Evolutionary conservation across 2,888 invertebrate species (phyloP).

Genomic region (Drosophila falleni): DNA sequence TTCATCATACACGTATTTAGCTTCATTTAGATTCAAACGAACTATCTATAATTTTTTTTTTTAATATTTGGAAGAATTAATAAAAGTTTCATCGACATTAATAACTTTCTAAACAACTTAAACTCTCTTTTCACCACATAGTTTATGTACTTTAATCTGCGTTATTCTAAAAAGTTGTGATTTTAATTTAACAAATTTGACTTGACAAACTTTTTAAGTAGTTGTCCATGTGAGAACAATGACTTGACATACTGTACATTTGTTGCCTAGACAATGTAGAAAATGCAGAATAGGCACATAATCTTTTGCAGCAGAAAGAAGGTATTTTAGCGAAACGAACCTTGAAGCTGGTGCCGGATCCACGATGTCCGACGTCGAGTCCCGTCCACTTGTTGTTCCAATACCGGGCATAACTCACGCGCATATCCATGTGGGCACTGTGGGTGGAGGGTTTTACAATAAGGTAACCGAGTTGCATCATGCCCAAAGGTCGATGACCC

Average conservation of each 20-base stretch:
- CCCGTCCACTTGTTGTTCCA: constrained; percentile 95
- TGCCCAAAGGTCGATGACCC: constrained; percentile 94
- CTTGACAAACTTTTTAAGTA: too few species aligned
- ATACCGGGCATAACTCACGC: constrained; percentile 92
- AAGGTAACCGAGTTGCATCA: constrained; percentile 89
- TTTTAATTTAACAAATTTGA: too few species aligned
- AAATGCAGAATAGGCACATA: background rate
- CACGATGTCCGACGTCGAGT: constrained; percentile 97
- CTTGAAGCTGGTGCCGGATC: constrained; percentile 96
- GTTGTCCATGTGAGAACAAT: background rate
- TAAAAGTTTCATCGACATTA: constrained; percentile 8
- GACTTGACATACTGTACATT: background rate
- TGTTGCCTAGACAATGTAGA: background rate
- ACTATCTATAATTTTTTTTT: constrained; percentile 6
- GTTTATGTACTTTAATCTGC: constrained; percentile 1
- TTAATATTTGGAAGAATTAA: background rate
- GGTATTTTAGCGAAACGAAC: constrained; percentile 12
- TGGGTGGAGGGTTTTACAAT: constrained; percentile 82
- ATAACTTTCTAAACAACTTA: background rate
- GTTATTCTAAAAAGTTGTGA: background rate
- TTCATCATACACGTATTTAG: background rate
- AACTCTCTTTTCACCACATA: background rate
- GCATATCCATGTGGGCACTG: constrained; percentile 89
- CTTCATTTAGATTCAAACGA: background rate
- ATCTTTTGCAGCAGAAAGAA: background rate